Percentiles rank a stretch among this genome's conserved stretches.
Evolutionary conservation across 2,888 invertebrate species (phyloP).

Genomic region (Helleia helle): DNA sequence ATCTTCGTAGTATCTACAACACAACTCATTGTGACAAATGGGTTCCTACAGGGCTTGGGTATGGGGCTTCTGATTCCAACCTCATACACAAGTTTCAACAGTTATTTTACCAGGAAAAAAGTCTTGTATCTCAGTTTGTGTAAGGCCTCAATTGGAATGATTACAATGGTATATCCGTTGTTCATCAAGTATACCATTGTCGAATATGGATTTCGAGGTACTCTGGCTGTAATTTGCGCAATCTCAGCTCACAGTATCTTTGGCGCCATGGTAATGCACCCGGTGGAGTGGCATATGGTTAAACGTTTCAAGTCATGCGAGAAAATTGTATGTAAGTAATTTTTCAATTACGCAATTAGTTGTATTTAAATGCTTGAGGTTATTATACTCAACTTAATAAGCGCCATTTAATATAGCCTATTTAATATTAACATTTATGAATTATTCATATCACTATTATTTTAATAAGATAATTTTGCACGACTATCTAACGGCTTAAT

Average conservation of each 20-base stretch:
- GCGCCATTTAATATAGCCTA: not conserved
- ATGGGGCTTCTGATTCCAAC: conserved; percentile 83
- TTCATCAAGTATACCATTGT: conserved; percentile 76
- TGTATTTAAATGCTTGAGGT: not conserved
- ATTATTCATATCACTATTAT: no score
- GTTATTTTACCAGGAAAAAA: conserved; percentile 81
- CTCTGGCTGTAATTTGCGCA: conserved; percentile 78
- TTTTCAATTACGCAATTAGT: conserved; percentile 6
- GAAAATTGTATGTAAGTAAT: conserved; percentile 57
- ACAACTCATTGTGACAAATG: conserved; percentile 78
- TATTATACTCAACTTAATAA: not conserved
- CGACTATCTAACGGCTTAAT: no score
- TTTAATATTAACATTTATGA: no score
- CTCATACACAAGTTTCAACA: conserved; percentile 81
- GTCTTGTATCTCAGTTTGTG: conserved; percentile 80
- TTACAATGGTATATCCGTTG: conserved; percentile 79
- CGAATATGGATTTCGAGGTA: conserved; percentile 80
- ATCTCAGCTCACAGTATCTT: conserved; percentile 79
- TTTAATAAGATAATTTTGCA: no score
- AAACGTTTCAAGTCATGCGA: conserved; percentile 51
- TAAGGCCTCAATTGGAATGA: conserved; percentile 79
- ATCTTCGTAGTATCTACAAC: conserved; percentile 77
- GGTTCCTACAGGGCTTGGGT: conserved; percentile 77
- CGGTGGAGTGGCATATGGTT: conserved; percentile 81
- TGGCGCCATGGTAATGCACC: conserved; percentile 81